phyloP scores from a whole-genome alignment of 2,113 vertebrate genomes.

The Pseudopipra pipra region DNA sequence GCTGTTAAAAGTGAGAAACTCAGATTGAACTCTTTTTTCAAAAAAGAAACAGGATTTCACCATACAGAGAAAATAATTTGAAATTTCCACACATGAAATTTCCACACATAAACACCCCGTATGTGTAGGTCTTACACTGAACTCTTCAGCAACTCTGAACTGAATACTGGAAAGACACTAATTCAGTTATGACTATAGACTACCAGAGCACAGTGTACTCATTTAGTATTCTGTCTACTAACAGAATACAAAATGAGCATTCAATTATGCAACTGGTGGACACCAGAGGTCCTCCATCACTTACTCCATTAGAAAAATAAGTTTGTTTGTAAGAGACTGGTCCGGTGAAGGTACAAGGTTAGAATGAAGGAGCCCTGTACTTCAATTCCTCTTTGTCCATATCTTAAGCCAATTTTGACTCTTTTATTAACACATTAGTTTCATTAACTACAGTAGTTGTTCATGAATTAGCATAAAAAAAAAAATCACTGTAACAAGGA shows the following conservation, averaged over 20 bases:
- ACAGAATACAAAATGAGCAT: not conserved
- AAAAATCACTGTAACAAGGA: not conserved
- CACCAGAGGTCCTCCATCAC: not conserved
- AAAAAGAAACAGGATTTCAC: not conserved
- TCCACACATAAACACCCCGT: not conserved
- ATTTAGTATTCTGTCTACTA: not conserved
- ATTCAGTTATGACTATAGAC: not conserved
- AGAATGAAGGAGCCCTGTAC: not conserved
- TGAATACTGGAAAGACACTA: not conserved
- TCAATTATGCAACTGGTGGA: not conserved
- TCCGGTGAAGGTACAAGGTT: not conserved
- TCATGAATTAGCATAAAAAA: not conserved
- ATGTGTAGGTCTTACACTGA: fast-evolving
- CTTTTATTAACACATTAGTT: not conserved
- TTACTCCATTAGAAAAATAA: not conserved
- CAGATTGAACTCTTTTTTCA: not conserved
- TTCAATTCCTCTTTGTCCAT: not conserved
- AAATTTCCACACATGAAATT: not conserved
- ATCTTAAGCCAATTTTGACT: not conserved
- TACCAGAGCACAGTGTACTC: not conserved
- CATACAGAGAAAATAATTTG: not conserved
- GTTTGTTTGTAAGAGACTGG: not conserved
- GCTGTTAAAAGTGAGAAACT: not conserved
- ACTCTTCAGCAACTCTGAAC: not conserved
- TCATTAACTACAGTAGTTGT: not conserved